phyloP scores from a whole-genome alignment of 2,888 invertebrate species.

The Julus scanicus region DNA sequence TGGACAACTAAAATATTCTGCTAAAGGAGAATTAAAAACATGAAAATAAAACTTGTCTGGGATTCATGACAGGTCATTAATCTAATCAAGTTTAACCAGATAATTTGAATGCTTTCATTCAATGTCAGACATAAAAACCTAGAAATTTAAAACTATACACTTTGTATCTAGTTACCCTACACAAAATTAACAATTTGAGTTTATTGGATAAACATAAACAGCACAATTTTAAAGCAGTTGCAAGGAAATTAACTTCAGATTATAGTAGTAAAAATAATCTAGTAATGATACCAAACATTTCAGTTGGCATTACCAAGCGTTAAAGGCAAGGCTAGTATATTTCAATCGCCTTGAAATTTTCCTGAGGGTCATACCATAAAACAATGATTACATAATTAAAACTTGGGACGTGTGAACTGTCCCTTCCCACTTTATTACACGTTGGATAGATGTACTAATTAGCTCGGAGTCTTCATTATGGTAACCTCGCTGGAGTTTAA shows the following conservation, averaged over 20 bases:
- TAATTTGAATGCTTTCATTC: neutral
- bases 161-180: neutral
- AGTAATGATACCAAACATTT: neutral
- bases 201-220: neutral
- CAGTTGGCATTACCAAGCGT: neutral
- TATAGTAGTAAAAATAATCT: neutral
- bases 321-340: neutral
- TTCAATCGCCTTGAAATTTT: constrained; percentile 2
- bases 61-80: neutral
- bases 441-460: constrained; percentile 12
- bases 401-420: constrained; percentile 8
- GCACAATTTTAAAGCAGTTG: neutral
- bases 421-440: constrained; percentile 32
- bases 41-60: neutral
- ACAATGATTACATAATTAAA: constrained; percentile 42
- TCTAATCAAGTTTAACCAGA: neutral
- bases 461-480: neutral
- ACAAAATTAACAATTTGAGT: neutral
- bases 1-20: neutral
- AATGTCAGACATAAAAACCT: neutral
- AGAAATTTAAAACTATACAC: neutral
- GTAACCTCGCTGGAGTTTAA: neutral
- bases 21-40: neutral
- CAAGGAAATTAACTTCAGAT: neutral
- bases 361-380: neutral